Base-by-base conservation (phyloP, 2,888 invertebrate species). In the Xylota sylvarum region DNA sequence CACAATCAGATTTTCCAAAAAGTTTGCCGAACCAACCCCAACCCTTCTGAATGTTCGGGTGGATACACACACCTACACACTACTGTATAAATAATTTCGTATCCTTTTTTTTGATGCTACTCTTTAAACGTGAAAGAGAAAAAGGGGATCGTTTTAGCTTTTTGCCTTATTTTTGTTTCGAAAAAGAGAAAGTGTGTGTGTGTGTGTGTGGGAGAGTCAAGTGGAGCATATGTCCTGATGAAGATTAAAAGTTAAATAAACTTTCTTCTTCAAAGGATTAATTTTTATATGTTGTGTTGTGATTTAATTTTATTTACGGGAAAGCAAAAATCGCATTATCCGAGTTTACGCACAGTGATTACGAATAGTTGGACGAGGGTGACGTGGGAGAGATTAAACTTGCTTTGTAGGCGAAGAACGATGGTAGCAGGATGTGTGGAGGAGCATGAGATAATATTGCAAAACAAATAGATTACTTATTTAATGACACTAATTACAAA, bases 171-270 rank as follows among this genome's bases (percentile, higher is more conserved):
- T 40, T 58, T 19, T 40, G 7, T 32, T 46, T 5, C 60, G 23
- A 12, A 7, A n/a, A 5, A 10, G 27, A 23, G 19, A 12, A 1
- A 23, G 23, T 3, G 46, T 19, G 48, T n/a, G 52, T 12, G 70
- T 67, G 12, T 52, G 14, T n/a, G n/a, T n/a, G n/a, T n/a, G n/a
- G n/a, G n/a, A 62, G 64, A 62, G 69, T 85, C 81, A 85, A 81
- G 81, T 65, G 76, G 65, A 80, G 76, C 80, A 81, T 81, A 77
- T 85, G 76, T 76, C 81, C 81, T 77, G 76, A 81, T 81, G 81
- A 67, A 76, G 81, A 85, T 85, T 85, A 85, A 81, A 85, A 85
- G 81, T 85, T 85, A 81, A 80, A 81, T 76, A 85, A 85, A 81
- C 76, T 85, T 85, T 85, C 80, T 76, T 76, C 72, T 67, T 76